Base-by-base conservation (phyloP, 2,888 invertebrate species). In the Keiferia lycopersicella region DNA sequence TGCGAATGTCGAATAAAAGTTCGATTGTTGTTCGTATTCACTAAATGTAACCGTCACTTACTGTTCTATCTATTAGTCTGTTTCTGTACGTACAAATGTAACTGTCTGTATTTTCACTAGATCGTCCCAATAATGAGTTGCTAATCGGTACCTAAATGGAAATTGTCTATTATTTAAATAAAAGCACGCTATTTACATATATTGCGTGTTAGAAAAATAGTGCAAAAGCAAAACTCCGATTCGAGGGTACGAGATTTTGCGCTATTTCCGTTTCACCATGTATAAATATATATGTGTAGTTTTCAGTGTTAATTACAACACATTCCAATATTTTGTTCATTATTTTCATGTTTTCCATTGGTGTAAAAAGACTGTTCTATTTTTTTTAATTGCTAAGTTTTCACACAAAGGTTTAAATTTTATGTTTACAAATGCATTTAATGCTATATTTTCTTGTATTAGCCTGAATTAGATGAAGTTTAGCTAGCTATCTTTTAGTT, bases 301-400 rank as follows among this genome's bases (percentile, higher is more conserved):
- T 18, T 50, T 11, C 18, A 50, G 10, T 20, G 18, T 20, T 50
- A 0, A 20, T 50, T 20, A 50, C 18, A 60, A 45, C 61, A 30
- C 57, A 61, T 45, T 51, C 53, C 38, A 59, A n/a, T 50, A 4
- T 51, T 26, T 20, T 34, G 18, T 62, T 62, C 20, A 20, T 53
- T 39, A 53, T 39, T 16, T 65, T 62, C 34, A 62, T 57, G 30
- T 64, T 65, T n/a, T 61, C 62, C 64, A 67, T 67, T 67, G 65
- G 64, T 62, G 62, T 65, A 39, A 60, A 60, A 65, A 67, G 67
- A 67, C 67, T 67, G 67, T 60, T 57, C 41, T 51, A n/a, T 66
- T 65, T 57, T 61, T 16, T 61, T 65, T 62, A 64, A 60, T 45
- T 64, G 38, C 59, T 65, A 62, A 64, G 64, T 65, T 63, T 45